Percentiles rank a stretch among this genome's conserved stretches.
Conservation (phyloP, 2,888 invertebrate genomes). For the Caprella mutica region DNA sequence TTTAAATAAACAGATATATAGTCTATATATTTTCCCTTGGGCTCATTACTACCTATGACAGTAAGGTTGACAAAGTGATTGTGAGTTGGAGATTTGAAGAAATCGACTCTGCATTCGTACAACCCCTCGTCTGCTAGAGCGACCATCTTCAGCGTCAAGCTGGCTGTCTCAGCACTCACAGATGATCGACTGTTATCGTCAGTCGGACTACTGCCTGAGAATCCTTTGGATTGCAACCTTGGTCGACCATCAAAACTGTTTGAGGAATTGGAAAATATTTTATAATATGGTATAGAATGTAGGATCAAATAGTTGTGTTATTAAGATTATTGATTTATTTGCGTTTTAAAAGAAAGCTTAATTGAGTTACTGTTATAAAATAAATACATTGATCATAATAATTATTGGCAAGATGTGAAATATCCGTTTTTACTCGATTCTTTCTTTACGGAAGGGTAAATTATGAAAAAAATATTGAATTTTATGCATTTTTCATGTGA, state of each 20-base stretch:
- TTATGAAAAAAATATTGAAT: too few relatives aligned
- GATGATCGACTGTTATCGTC: background rate
- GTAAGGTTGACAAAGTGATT: slow-evolving; percentile 28
- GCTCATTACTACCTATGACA: slow-evolving; percentile 24
- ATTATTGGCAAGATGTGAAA: too few relatives aligned
- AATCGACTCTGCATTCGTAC: slow-evolving; percentile 31
- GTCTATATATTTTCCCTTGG: too few relatives aligned
- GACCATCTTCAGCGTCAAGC: slow-evolving; percentile 15
- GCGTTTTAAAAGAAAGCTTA: too few relatives aligned
- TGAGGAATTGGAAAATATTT: background rate
- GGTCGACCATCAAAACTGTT: background rate
- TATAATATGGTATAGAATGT: background rate
- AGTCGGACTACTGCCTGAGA: background rate
- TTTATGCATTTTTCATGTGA: too few relatives aligned
- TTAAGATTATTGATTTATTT: too few relatives aligned
- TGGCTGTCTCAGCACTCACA: slow-evolving; percentile 17
- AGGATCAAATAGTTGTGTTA: too few relatives aligned
- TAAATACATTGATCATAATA: too few relatives aligned
- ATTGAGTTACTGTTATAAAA: too few relatives aligned
- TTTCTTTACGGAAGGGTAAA: too few relatives aligned
- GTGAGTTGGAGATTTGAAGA: slow-evolving; percentile 31
- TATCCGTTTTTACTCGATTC: too few relatives aligned
- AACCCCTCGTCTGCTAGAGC: slow-evolving; percentile 18
- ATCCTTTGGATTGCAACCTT: background rate
- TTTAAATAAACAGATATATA: too few relatives aligned